Conservation (phyloP, 2,113 vertebrate species). For the Bos indicus region DNA sequence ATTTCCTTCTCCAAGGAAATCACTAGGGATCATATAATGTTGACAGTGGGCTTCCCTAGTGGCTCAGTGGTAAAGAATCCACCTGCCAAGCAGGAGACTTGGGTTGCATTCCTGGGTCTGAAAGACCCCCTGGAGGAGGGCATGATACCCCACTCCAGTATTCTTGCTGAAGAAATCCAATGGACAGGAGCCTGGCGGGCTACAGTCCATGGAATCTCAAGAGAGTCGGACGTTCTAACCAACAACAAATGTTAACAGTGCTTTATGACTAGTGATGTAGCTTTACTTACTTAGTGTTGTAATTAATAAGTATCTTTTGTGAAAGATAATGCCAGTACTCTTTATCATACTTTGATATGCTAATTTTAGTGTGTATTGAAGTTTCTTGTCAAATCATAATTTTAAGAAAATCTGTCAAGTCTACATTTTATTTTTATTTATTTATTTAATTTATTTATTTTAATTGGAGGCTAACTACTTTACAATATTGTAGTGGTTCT, state of each 20-base stretch:
- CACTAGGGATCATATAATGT: not conserved
- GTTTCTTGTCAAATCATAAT: not conserved
- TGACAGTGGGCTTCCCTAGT: not conserved
- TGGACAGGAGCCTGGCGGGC: not conserved
- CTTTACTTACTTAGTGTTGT: not conserved
- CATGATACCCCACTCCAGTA: not conserved
- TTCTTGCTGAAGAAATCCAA: not conserved
- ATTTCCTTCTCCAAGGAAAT: too few species aligned
- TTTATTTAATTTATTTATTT: not conserved
- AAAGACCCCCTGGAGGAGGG: not conserved
- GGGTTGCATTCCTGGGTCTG: not conserved
- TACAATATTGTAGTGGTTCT: not conserved
- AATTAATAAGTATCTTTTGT: not conserved
- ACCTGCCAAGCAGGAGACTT: not conserved
- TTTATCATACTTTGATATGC: not conserved
- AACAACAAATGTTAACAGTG: not conserved
- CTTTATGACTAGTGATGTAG: not conserved
- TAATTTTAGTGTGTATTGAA: not conserved
- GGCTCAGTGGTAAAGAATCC: not conserved
- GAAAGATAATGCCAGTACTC: not conserved
- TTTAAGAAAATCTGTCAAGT: not conserved
- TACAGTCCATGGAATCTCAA: not conserved
- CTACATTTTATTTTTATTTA: not conserved
- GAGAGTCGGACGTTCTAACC: not conserved
- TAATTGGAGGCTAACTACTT: not conserved